phyloP scores from a whole-genome alignment of 1,140 invertebrate species.

The Drosophila novamexicana region DNA sequence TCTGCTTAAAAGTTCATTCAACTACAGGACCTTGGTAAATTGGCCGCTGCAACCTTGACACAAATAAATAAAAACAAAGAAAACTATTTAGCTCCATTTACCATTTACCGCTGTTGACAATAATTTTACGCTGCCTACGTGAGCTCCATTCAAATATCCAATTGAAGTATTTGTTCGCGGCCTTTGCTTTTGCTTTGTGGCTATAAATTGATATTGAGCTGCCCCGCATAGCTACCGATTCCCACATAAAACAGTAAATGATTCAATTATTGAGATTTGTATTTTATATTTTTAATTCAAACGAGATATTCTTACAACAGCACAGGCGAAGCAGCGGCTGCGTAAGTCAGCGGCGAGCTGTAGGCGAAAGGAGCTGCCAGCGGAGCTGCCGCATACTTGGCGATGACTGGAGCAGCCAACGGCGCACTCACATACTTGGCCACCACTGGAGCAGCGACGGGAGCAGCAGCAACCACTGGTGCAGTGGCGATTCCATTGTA shows the following conservation, averaged over 20 bases:
- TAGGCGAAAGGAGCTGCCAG: constrained; percentile 6
- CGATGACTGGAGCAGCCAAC: constrained; percentile 43
- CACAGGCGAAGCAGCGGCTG: not conserved
- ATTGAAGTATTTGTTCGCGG: too few relatives aligned
- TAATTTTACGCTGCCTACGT: not conserved
- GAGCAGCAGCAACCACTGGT: constrained; percentile 55
- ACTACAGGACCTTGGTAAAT: not conserved
- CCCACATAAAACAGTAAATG: not conserved
- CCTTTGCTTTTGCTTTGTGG: too few relatives aligned
- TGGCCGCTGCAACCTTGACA: not conserved
- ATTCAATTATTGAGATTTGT: not conserved
- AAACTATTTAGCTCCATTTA: too few relatives aligned
- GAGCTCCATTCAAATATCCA: not conserved
- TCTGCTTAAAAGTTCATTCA: not conserved
- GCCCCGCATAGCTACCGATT: not conserved
- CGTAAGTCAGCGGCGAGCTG: not conserved
- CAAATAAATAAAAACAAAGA: too few relatives aligned
- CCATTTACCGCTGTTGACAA: not conserved
- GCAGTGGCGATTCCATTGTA: constrained; percentile 83
- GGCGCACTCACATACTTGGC: constrained; percentile 26
- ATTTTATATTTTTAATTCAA: not conserved
- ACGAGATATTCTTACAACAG: not conserved
- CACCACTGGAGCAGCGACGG: constrained; percentile 10
- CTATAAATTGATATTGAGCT: too few relatives aligned
- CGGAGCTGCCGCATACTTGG: constrained; percentile 34